Evolutionary conservation across 37 sponge, comb jelly and placozoan genomes (phyloP), one percentile per base, ranked within the genome.

Genomic region (Amphimedon queenslandica): DNA sequence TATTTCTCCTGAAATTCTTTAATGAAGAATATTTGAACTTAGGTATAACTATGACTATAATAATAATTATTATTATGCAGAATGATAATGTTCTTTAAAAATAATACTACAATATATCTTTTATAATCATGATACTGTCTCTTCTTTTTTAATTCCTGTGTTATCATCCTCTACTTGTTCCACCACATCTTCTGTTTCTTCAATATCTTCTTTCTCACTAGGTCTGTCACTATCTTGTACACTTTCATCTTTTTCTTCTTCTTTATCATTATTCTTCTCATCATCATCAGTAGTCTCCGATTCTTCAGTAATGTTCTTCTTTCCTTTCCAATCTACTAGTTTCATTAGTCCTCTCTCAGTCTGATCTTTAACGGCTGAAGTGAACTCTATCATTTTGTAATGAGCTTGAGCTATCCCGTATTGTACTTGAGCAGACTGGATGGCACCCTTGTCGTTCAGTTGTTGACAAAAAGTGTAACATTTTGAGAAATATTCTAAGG

Each of bases 321-420:
- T 16, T 4, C 37, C 83, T 61, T 87, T 87, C 88, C 88, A 87
- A 2, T 35, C 40, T 10, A 87, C 71, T 28, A 87, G 47, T 23
- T 40, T 16, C 32, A 68, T 55, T 1, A 82, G 39, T 37, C 23
- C 30, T 21, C 24, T 25, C 21, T 40, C 2, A 13, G 58, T 30
- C 1, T 57, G 43, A 21, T 66, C 37, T 1, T 18, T 18, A 2
- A 87, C 16, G 21, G 0, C 55, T 24, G 28, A 36, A 0, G 72
- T 58, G 69, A 80, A 92, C 64, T 57, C 20, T 8, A 63, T 73
- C 68, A 84, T 60, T n/a, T 77, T 29, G 20, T 78, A 55, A 43
- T 93, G 87, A 1, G 87, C 80, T 66, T 68, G 66, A 25, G 87
- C 91, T 23, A 88, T 78, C n/a, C 94, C 94, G 66, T 81, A 93